These are phyloP conservation scores for Nipponia nippon DNA, from an alignment of 2,113 vertebrate genomes.

Conservation along the genomic window DNA sequence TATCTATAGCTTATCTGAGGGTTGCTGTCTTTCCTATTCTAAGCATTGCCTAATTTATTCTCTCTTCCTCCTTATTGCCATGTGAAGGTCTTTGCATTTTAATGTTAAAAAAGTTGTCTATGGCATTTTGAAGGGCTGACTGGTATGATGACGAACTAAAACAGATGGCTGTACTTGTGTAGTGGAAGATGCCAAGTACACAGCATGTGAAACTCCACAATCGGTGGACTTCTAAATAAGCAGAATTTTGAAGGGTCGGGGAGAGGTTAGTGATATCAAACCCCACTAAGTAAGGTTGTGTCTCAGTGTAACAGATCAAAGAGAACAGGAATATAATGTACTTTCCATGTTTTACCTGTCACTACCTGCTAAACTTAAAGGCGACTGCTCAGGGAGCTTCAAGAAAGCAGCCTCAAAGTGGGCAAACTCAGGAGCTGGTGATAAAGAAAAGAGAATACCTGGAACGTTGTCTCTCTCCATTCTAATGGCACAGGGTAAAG, in stretches of 20 bases:
- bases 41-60: conserved; percentile 9
- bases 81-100: neutral
- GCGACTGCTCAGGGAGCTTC: neutral
- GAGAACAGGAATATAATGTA: neutral
- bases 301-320: neutral
- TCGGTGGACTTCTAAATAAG: neutral
- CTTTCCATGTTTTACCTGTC: neutral
- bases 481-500: neutral
- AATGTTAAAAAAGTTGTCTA: neutral
- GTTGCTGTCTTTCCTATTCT: conserved; percentile 19
- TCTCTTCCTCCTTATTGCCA: neutral
- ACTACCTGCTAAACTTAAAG: neutral
- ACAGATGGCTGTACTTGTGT: conserved; percentile 1
- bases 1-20: conserved; percentile 11
- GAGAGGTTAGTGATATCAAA: neutral
- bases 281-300: neutral
- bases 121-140: neutral
- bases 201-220: neutral
- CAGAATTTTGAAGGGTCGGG: neutral
- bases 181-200: neutral
- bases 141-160: neutral
- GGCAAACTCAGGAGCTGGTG: neutral
- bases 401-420: neutral
- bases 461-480: neutral
- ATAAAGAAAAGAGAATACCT: neutral